Evolutionary conservation across 1,140 invertebrate species (phyloP).

Genomic region (Theocolax elegans): DNA sequence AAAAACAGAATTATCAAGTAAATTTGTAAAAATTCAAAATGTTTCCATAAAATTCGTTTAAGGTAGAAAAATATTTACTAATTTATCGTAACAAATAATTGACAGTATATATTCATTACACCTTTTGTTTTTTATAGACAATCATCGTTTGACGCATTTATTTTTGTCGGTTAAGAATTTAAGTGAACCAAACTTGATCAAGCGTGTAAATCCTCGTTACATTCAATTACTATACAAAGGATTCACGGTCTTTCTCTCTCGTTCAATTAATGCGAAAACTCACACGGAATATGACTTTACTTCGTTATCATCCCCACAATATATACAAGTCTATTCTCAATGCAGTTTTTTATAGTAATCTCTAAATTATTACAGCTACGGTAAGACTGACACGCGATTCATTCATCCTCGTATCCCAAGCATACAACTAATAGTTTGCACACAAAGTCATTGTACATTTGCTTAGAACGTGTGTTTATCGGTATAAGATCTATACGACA

Average conservation of each 20-base stretch:
- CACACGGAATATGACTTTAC: no score
- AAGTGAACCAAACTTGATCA: conserved; percentile 3
- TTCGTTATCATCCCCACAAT: conserved; percentile 3
- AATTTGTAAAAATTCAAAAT: conserved; percentile 8
- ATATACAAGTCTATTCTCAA: conserved; percentile 40
- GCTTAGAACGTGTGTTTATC: no score
- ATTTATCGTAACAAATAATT: no score
- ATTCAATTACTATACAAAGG: conserved; percentile 44
- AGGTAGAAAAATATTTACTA: no score
- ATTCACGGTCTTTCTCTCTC: conserved; percentile 5
- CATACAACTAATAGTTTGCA: no score
- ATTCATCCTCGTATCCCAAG: no score
- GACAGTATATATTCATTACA: no score
- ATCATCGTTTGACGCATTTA: no score
- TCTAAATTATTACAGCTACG: conserved; percentile 32
- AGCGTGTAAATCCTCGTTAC: conserved; percentile 39
- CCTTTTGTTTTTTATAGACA: no score
- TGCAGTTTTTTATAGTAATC: conserved; percentile 47
- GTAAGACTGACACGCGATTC: conserved; percentile 33
- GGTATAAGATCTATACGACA: no score
- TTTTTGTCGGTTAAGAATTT: conserved; percentile 31
- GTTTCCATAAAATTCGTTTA: conserved; percentile 3
- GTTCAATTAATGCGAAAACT: conserved; percentile 2
- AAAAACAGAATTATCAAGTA: no score
- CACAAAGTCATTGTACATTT: no score